Evolutionary conservation across 1,140 invertebrate genomes (phyloP), one percentile per base, ranked within the genome.

Genomic region (Carposina sasakii): DNA sequence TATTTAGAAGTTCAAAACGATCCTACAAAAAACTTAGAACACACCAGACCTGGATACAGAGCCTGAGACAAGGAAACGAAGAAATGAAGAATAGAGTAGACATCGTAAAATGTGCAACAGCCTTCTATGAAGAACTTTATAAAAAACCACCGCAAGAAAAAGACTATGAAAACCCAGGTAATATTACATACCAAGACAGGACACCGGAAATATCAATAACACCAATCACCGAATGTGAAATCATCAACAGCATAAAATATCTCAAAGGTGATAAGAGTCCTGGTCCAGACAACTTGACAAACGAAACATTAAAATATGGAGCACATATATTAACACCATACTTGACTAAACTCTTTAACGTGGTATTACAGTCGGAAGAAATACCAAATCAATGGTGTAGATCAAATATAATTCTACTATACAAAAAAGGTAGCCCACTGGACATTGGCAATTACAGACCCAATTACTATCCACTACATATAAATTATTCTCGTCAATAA

Each of bases 371-470:
- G n/a, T 21, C 28, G 3, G 19, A 13, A n/a, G 12, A 33, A 21
- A 45, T 28, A 31, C 43, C 43, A 1, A 33, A 13, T 1, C 40
- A 33, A 20, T 21, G 20, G 31, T 45, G 24, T 2, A 19, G 13
- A 21, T 45, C 28, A 23, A 21, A 33, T n/a, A 34, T 33, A 1
- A 45, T 45, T 33, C 12, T 45, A 9, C 20, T 33, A 9, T 45
- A 33, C 17, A 45, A 45, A 33, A 33, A 45, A 34, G 43, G 43
- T 3, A n/a, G 34, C 17, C 43, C 43, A 5, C 10, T 21, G 13
- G 43, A 45, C 8, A 33, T 33, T 12, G 28, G 19, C 10, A 45
- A 45, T 21, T 45, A 45, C 9, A n/a, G 43, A 12, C 31, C 22
- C 10, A 45, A 45, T 21, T 45, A 45, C 9, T 9, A 30, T 4